These are phyloP conservation scores for Rhizomys pruinosus DNA, from an alignment of 2,113 vertebrate genomes.

Conservation along the genomic window DNA sequence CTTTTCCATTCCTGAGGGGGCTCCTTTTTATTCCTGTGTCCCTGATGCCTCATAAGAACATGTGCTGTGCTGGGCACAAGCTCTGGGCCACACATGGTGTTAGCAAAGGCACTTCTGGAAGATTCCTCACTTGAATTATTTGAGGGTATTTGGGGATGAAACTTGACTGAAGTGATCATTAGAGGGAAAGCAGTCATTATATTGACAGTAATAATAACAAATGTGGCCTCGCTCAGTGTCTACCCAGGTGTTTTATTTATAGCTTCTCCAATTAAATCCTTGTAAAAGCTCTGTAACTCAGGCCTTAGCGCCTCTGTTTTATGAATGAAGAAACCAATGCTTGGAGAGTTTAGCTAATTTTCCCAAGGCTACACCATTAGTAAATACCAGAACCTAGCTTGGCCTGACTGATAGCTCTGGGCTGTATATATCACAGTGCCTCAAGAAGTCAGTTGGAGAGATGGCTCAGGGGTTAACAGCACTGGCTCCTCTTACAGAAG, in stretches of 20 bases:
- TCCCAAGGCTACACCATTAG: neutral
- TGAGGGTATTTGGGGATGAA: neutral
- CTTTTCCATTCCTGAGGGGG: constrained; percentile 2
- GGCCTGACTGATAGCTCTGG: neutral
- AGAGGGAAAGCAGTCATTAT: constrained; percentile 25
- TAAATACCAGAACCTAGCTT: constrained; percentile 21
- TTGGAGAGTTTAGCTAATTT: constrained; percentile 38
- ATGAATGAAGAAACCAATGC: constrained; percentile 44
- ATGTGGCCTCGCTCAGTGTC: neutral
- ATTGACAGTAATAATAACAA: constrained; percentile 21
- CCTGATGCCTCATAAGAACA: neutral
- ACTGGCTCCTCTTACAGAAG: too few species aligned
- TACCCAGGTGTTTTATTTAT: constrained; percentile 17
- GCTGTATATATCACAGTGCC: too few species aligned
- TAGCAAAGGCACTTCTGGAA: neutral
- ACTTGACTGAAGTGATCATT: constrained; percentile 43
- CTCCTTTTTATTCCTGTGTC: neutral
- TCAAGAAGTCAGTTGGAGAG: too few species aligned
- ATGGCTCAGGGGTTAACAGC: too few species aligned
- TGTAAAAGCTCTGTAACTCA: constrained; percentile 11
- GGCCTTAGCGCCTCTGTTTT: constrained; percentile 27
- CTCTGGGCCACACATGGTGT: neutral
- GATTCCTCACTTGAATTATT: neutral
- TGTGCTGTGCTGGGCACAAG: neutral
- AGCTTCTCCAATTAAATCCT: constrained; percentile 51